Conservation (phyloP, 2,888 invertebrate genomes). For the Orthosia gracilis region DNA sequence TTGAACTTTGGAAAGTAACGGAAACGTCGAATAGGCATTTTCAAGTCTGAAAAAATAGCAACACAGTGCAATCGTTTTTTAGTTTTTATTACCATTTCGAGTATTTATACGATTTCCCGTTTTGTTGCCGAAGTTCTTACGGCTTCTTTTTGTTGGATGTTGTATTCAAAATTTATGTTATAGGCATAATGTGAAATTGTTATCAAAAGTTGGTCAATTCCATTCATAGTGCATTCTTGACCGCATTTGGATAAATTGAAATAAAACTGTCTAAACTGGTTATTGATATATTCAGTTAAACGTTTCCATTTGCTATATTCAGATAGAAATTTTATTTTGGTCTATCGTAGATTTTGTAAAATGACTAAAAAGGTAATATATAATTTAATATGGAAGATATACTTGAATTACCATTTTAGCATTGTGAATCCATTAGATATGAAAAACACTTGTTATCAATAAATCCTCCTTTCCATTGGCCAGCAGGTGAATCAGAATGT, state of each 20-base stretch:
- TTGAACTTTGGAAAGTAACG: slow-evolving; percentile 29
- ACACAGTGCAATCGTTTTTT: slow-evolving; percentile 11
- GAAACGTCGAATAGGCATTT: slow-evolving; percentile 10
- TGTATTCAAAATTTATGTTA: background rate
- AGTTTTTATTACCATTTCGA: background rate
- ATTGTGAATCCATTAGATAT: background rate
- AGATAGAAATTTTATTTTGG: slow-evolving; percentile 17
- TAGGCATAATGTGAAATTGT: slow-evolving; percentile 18
- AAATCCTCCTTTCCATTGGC: background rate
- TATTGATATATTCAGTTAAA: slow-evolving; percentile 31
- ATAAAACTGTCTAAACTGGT: slow-evolving; percentile 46
- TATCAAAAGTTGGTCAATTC: slow-evolving; percentile 42
- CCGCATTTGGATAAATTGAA: slow-evolving; percentile 43
- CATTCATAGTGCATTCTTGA: slow-evolving; percentile 47
- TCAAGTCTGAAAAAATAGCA: background rate
- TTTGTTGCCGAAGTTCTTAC: background rate
- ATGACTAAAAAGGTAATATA: too few relatives aligned
- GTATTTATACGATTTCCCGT: slow-evolving; percentile 6
- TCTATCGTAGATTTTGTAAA: too few relatives aligned
- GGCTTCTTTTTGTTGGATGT: background rate
- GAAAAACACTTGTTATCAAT: background rate
- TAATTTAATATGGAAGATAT: too few relatives aligned
- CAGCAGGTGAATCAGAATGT: background rate
- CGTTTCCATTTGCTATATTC: slow-evolving; percentile 25
- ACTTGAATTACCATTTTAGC: too few relatives aligned